Percentiles rank a stretch among this genome's conserved stretches.
phyloP scores from a whole-genome alignment of 2,797 vertebrate species.

The Vultur gryphus region DNA sequence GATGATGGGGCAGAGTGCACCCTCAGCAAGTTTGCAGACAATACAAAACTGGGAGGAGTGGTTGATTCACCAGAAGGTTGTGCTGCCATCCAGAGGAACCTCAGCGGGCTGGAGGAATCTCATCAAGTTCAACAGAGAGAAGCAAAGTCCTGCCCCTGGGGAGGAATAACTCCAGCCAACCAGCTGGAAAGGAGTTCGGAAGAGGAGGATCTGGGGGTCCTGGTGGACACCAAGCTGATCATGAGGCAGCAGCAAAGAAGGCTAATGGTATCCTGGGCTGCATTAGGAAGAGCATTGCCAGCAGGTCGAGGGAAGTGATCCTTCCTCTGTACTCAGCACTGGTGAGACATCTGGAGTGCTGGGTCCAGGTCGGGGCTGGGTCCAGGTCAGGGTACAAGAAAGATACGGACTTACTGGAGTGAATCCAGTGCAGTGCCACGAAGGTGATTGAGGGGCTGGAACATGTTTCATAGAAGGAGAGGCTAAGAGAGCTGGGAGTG shows the following conservation, averaged over 20 bases:
- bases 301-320: not conserved
- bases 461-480: not conserved
- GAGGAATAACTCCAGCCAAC: not conserved
- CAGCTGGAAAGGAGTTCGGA: not conserved
- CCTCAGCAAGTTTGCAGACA: not conserved
- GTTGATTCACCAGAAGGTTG: not conserved
- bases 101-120: not conserved
- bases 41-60: not conserved
- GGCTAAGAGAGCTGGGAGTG: not conserved
- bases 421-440: not conserved
- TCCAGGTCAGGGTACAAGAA: not conserved
- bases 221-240: not conserved
- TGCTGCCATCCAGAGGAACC: not conserved
- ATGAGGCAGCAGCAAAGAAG: not conserved
- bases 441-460: not conserved
- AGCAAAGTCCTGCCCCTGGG: not conserved
- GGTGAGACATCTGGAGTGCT: not conserved
- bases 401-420: accelerated
- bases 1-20: not conserved
- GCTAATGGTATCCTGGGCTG: not conserved
- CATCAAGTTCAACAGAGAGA: not conserved
- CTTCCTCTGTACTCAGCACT: not conserved
- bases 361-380: not conserved
- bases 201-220: not conserved
- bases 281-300: not conserved